Conservation (phyloP, 2,888 invertebrate species). For the Escarpia spicata region DNA sequence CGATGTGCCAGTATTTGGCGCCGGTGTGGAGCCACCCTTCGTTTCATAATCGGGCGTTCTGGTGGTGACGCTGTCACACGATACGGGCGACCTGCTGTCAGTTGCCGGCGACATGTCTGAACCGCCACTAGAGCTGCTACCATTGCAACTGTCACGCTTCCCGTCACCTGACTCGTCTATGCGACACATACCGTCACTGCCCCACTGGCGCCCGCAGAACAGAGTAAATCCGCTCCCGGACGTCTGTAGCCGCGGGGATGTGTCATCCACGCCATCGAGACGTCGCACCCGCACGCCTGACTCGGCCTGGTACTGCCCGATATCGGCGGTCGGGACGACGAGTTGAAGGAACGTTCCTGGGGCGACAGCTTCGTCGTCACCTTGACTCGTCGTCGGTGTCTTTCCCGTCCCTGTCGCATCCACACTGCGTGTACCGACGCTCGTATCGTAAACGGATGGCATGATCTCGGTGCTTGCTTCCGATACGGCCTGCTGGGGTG, state of each 20-base stretch:
- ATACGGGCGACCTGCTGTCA: neutral
- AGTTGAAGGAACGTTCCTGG: neutral
- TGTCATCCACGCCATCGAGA: neutral
- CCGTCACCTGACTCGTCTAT: neutral
- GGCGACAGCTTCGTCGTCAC: neutral
- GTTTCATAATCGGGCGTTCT: neutral
- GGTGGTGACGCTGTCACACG: neutral
- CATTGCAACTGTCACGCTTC: neutral
- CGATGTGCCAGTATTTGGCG: neutral
- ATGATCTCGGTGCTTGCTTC: neutral
- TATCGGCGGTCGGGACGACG: neutral
- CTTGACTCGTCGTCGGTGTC: neutral
- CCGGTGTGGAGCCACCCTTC: neutral
- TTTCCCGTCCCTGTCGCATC: neutral
- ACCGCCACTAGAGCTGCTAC: constrained; percentile 8
- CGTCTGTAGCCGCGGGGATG: neutral
- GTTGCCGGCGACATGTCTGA: neutral
- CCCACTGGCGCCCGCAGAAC: neutral
- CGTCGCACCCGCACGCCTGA: neutral
- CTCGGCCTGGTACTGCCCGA: neutral
- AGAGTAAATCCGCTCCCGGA: neutral
- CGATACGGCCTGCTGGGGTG: neutral
- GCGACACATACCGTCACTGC: neutral
- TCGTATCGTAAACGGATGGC: neutral
- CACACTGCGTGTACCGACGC: neutral